Percentiles rank a stretch among this genome's conserved stretches.
Conservation (phyloP, 2,113 vertebrate genomes). For the Axis porcinus region DNA sequence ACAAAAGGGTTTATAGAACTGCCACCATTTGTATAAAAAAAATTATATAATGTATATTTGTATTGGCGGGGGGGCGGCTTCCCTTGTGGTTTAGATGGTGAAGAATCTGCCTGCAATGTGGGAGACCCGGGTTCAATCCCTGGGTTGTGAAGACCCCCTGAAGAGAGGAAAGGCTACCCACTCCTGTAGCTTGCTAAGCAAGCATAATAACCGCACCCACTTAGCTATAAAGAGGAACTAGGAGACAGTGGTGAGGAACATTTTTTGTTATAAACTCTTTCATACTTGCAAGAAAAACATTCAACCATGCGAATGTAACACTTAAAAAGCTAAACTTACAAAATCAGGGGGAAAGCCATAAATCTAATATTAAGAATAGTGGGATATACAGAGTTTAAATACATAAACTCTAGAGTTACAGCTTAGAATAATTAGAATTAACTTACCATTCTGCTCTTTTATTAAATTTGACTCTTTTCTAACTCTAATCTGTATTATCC, state of each 20-base stretch:
- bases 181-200: neutral
- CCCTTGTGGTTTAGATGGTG: neutral
- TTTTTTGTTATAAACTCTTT: neutral
- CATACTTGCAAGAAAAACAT: neutral
- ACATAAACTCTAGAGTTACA: neutral
- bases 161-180: neutral
- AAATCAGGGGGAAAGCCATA: neutral
- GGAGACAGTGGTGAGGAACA: neutral
- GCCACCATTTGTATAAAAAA: neutral
- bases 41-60: neutral
- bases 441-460: neutral
- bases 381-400: neutral
- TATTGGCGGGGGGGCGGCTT: neutral
- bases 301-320: neutral
- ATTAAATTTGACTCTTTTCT: slow-evolving; percentile 33
- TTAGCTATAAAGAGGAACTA: neutral
- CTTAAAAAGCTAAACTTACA: neutral
- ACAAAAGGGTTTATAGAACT: no score
- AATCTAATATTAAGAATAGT: neutral
- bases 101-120: no score
- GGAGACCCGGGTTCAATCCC: accelerated
- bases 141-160: neutral
- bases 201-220: neutral
- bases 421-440: neutral
- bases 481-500: slow-evolving; percentile 47